phyloP scores from a whole-genome alignment of 2,888 invertebrate species.

The Dyspetes luteomarginatus region DNA sequence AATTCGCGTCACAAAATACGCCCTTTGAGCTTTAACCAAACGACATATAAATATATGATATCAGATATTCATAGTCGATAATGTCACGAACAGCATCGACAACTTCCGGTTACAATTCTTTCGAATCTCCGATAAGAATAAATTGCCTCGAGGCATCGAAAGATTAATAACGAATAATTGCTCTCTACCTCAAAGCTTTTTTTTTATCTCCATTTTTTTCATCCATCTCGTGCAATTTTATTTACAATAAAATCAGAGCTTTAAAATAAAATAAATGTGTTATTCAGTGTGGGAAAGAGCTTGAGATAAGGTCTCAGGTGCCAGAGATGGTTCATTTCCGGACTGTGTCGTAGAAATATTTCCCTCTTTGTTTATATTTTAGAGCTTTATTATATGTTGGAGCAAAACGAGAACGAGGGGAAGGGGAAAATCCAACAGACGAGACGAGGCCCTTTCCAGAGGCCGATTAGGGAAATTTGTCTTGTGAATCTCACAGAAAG shows the following conservation, averaged over 20 bases:
- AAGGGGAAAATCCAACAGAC: slow-evolving; percentile 11
- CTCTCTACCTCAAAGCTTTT: neutral
- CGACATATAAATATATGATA: no score
- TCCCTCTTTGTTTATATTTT: neutral
- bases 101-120: neutral
- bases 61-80: no score
- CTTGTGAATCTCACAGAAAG: slow-evolving; percentile 25
- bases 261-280: slow-evolving; percentile 19
- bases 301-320: slow-evolving; percentile 29
- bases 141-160: neutral
- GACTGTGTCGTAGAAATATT: neutral
- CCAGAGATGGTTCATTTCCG: neutral
- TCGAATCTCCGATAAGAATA: slow-evolving; percentile 6
- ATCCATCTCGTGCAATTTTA: neutral
- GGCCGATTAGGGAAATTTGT: slow-evolving; percentile 42
- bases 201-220: slow-evolving; percentile 1
- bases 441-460: neutral
- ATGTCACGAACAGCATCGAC: no score
- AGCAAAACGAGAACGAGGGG: neutral
- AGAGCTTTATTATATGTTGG: neutral
- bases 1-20: no score
- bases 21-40: no score
- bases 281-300: neutral
- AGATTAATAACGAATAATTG: neutral
- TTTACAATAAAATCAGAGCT: slow-evolving; percentile 12